Evolutionary conservation across 2,888 invertebrate genomes (phyloP).

Genomic region (Phengaris alcon): DNA sequence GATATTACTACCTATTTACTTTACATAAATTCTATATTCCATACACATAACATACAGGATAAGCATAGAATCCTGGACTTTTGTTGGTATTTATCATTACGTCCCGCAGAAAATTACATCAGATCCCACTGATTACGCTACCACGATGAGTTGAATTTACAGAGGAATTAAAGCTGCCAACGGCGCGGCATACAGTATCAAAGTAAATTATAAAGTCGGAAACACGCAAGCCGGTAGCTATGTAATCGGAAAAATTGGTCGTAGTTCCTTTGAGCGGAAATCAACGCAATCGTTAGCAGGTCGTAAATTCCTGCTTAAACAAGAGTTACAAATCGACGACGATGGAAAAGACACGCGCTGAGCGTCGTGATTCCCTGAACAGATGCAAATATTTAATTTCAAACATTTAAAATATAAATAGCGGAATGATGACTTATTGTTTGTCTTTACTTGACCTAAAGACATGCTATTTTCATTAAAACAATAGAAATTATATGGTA

Average conservation of each 20-base stretch:
- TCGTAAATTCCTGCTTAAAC: constrained; percentile 52
- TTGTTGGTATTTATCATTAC: constrained; percentile 32
- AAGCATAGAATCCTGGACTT: constrained; percentile 6
- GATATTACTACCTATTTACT: not conserved
- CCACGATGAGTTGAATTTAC: constrained; percentile 38
- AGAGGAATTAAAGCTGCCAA: constrained; percentile 34
- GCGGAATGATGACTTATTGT: not conserved
- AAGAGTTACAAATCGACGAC: too few species aligned
- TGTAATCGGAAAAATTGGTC: constrained; percentile 42
- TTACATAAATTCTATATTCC: not conserved
- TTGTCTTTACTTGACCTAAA: not conserved
- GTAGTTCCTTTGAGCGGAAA: constrained; percentile 39
- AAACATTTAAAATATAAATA: not conserved
- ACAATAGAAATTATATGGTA: not conserved
- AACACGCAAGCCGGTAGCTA: constrained; percentile 38
- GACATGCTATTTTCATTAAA: not conserved
- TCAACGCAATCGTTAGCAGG: constrained; percentile 49
- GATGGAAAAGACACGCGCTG: too few species aligned
- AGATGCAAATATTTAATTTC: too few species aligned
- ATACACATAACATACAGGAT: not conserved
- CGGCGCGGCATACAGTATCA: constrained; percentile 36
- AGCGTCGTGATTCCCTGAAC: too few species aligned
- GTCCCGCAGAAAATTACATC: constrained; percentile 41
- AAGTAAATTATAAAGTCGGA: constrained; percentile 36
- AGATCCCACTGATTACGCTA: constrained; percentile 36